Evolutionary conservation across 2,113 vertebrate species (phyloP), one percentile per base, ranked within the genome.

Genomic region (Plecotus auritus): DNA sequence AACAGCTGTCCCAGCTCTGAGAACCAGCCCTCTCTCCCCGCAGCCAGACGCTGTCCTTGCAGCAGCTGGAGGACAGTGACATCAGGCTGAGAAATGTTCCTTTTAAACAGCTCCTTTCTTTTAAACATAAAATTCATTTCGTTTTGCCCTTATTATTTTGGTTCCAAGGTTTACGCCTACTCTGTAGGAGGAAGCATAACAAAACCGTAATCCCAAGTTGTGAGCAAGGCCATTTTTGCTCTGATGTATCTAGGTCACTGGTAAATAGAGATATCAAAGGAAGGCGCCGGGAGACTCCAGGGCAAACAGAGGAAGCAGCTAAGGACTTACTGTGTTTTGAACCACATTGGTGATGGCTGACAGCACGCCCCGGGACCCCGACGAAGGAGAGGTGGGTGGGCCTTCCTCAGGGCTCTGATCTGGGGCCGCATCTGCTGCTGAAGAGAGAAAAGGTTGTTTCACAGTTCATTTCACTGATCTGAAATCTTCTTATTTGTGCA

Each of bases 281-380:
- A 28, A 86, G 37, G 90, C 1, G 0, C 1, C 32, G 45, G 72
- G 92, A 95, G 80, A 72, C 20, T 18, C 54, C 3, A 49, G 37
- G 78, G 94, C 26, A 32, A 78, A 70, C 83, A 49, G 64, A 64
- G 95, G 28, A 54, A 95, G 67, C 37, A 2, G 23, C 93, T 69
- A 51, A 84, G 2, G 28, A 98, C 99, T 99, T 97, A 99, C 99
- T 5, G 99, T 99, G 98, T 98, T 99, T 92, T 99, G 99, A 66
- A 99, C 98, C 42, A 97, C 99, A 0, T 98, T 99, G 97, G 98
- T 99, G 97, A 99, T 98, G 82, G 99, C 98, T 37, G 99, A 99
- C 96, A 99, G 97, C 96, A 99, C 87, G 18, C 99, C 99, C 96
- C 98, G 98, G 54, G 99, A 98, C 28, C 98, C 96, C 5, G 98